Evolutionary conservation across 2,113 vertebrate genomes (phyloP).

Genomic region (Semicossyphus pulcher): DNA sequence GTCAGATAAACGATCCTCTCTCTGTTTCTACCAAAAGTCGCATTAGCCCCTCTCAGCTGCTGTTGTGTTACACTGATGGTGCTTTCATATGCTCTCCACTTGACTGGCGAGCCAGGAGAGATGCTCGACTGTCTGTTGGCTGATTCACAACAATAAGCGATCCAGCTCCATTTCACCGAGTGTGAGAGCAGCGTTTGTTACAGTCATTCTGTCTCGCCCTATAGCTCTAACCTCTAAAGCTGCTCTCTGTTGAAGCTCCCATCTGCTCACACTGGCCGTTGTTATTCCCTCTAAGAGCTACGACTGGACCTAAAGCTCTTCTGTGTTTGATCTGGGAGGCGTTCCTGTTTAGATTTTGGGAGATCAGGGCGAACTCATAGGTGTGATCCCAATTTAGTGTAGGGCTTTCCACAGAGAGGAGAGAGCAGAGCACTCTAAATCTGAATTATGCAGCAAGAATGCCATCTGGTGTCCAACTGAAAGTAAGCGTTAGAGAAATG

Average conservation of each 20-base stretch:
- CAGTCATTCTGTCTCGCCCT: not conserved
- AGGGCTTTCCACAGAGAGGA: not conserved
- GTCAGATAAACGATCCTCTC: not conserved
- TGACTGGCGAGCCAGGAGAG: slow-evolving; percentile 49
- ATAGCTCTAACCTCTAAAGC: not conserved
- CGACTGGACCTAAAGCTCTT: not conserved
- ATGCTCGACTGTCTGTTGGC: slow-evolving; percentile 34
- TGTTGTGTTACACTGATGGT: slow-evolving; percentile 31
- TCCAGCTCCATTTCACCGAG: not conserved
- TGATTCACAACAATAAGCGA: slow-evolving; percentile 24
- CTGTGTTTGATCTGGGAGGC: not conserved
- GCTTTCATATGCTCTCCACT: slow-evolving; percentile 44
- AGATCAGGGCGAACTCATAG: not conserved
- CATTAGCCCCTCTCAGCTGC: slow-evolving; percentile 43
- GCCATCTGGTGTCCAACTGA: slow-evolving; percentile 66
- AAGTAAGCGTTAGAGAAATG: slow-evolving; percentile 13
- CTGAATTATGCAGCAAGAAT: slow-evolving; percentile 54
- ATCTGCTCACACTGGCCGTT: not conserved
- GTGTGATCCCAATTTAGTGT: slow-evolving; percentile 14
- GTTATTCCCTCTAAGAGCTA: not conserved
- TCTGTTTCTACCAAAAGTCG: slow-evolving; percentile 23
- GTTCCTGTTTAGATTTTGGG: not conserved
- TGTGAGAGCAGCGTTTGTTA: slow-evolving; percentile 15
- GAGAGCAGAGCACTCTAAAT: slow-evolving; percentile 2
- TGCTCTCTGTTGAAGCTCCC: not conserved